phyloP scores from a whole-genome alignment of 1,140 invertebrate species.

The Pseudomyrmex sp. region DNA sequence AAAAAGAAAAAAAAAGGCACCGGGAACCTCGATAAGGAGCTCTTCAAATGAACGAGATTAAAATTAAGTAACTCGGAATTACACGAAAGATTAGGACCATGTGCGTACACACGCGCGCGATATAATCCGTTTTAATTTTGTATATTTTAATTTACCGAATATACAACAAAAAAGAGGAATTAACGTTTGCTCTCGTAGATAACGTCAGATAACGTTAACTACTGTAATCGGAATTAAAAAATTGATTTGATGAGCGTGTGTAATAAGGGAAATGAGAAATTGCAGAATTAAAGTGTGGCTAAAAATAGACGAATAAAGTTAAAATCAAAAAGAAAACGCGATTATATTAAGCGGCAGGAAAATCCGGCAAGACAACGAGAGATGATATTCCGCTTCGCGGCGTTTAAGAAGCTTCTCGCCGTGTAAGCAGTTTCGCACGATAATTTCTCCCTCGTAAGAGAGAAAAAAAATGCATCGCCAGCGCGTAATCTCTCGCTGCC shows the following conservation, averaged over 20 bases:
- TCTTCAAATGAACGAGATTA: conserved; percentile 57
- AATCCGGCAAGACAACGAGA: conserved; percentile 38
- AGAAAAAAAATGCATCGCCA: conserved; percentile 66
- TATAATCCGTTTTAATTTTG: background rate
- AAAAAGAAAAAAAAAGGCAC: too few species aligned
- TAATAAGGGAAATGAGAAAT: too few species aligned
- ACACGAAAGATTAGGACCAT: background rate
- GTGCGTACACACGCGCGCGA: background rate
- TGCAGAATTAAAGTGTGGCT: too few species aligned
- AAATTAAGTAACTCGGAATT: conserved; percentile 19
- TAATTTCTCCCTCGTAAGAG: conserved; percentile 65
- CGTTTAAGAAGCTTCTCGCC: conserved; percentile 37
- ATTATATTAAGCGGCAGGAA: background rate
- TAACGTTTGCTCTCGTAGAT: too few species aligned
- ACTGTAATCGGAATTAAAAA: background rate
- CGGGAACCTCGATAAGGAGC: conserved; percentile 68
- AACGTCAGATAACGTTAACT: too few species aligned
- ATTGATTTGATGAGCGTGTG: background rate
- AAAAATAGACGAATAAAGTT: background rate
- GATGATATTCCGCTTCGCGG: conserved; percentile 24
- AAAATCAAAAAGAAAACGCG: background rate
- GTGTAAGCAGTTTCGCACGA: conserved; percentile 58
- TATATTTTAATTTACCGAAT: background rate
- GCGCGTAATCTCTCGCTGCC: conserved; percentile 64
- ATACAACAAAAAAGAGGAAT: background rate